Conservation (phyloP, 2,888 invertebrate genomes). For the Scaptomyza tumidula region DNA sequence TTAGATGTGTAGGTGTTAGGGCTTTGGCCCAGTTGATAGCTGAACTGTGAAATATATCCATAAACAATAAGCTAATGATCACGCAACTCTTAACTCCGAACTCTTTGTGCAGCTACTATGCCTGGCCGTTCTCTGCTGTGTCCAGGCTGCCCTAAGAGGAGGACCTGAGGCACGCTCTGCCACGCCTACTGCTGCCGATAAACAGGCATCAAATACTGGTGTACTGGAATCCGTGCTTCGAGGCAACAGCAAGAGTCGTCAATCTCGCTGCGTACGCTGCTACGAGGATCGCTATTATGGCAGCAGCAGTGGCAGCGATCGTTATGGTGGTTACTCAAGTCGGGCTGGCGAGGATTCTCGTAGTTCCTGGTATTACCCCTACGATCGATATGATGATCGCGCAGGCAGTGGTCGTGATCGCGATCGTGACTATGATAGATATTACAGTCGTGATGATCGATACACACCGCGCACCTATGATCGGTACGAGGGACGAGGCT, state of each 20-base stretch:
- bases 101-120: conserved; percentile 55
- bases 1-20: conserved; percentile 27
- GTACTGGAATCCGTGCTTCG: conserved; percentile 69
- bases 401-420: conserved; percentile 48
- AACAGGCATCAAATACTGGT: conserved; percentile 39
- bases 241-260: conserved; percentile 78
- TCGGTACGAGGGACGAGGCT: conserved; percentile 78
- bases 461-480: conserved; percentile 73
- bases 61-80: conserved; percentile 72
- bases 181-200: conserved; percentile 30
- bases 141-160: conserved; percentile 41
- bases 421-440: conserved; percentile 75
- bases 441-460: conserved; percentile 77
- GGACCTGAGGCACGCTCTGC: conserved; percentile 61
- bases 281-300: conserved; percentile 78
- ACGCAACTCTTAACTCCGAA: conserved; percentile 22
- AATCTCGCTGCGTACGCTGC: conserved; percentile 83
- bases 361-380: conserved; percentile 79
- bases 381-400: conserved; percentile 81
- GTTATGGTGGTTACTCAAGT: conserved; percentile 68
- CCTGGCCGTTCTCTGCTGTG: conserved; percentile 52
- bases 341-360: conserved; percentile 79
- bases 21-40: conserved; percentile 69
- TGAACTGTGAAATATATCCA: conserved; percentile 74
- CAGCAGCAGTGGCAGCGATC: conserved; percentile 27